phyloP scores from a whole-genome alignment of 2,888 invertebrate species.

The Hirtodrosophila histrioides region DNA sequence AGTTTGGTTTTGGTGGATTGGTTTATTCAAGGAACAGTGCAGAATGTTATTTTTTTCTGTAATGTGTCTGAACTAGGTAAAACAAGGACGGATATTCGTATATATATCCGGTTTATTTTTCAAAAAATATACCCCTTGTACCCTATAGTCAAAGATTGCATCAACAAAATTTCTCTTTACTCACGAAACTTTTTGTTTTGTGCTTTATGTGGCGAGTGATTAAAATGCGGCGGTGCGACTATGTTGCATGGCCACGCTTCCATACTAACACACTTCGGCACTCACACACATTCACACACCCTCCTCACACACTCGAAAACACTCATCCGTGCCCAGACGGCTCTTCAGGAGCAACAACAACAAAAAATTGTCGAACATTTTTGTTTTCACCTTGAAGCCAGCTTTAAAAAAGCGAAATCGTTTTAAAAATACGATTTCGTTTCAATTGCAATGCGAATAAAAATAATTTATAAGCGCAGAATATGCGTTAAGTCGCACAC shows the following conservation, averaged over 20 bases:
- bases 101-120: too few species aligned
- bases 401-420: constrained; percentile 34
- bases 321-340: neutral
- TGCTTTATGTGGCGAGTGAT: constrained; percentile 49
- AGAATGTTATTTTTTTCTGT: too few species aligned
- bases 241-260: constrained; percentile 5
- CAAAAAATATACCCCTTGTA: too few species aligned
- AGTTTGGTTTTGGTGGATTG: too few species aligned
- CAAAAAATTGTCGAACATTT: constrained; percentile 26
- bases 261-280: neutral
- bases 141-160: neutral
- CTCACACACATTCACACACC: neutral
- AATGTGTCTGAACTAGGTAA: too few species aligned
- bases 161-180: constrained; percentile 3
- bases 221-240: constrained; percentile 49
- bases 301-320: neutral
- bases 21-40: too few species aligned
- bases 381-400: constrained; percentile 24
- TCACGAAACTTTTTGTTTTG: constrained; percentile 30
- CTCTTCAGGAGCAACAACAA: constrained; percentile 7
- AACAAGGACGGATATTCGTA: too few species aligned
- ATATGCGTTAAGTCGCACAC: constrained; percentile 41
- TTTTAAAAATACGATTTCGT: constrained; percentile 50
- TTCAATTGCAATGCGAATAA: constrained; percentile 61
- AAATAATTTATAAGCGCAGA: constrained; percentile 60